These are phyloP conservation scores for Cheumatopsyche charites DNA, from an alignment of 1,140 invertebrate genomes.

Conservation along the genomic window DNA sequence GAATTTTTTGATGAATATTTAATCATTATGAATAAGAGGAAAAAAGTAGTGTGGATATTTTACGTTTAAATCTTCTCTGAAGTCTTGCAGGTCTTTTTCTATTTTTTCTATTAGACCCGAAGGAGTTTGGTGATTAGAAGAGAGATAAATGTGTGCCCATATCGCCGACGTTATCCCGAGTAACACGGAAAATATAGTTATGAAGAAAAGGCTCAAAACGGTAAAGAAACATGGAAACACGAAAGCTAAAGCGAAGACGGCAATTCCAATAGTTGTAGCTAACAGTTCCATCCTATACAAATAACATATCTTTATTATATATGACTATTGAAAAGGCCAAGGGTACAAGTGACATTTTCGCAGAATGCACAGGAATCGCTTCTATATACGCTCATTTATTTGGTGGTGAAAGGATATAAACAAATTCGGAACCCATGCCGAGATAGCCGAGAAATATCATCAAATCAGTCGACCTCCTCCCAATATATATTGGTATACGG, in stretches of 20 bases:
- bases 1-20: too few relatives aligned
- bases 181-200: slow-evolving; percentile 38
- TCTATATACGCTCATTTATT: too few relatives aligned
- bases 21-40: neutral
- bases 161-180: slow-evolving; percentile 42
- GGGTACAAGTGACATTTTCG: too few relatives aligned
- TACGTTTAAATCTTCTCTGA: slow-evolving; percentile 56
- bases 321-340: too few relatives aligned
- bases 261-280: slow-evolving; percentile 36
- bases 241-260: slow-evolving; percentile 39
- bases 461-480: too few relatives aligned
- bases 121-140: slow-evolving; percentile 59
- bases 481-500: too few relatives aligned
- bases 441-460: too few relatives aligned
- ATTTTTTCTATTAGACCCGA: slow-evolving; percentile 56
- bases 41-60: slow-evolving; percentile 24
- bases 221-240: slow-evolving; percentile 45
- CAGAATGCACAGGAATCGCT: too few relatives aligned
- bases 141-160: slow-evolving; percentile 58
- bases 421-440: too few relatives aligned
- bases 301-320: neutral
- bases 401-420: too few relatives aligned
- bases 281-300: slow-evolving; percentile 43
- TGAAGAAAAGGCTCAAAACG: slow-evolving; percentile 29
- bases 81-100: slow-evolving; percentile 56